Conservation (phyloP, 2,113 vertebrate species). For the Pao palembangensis region DNA sequence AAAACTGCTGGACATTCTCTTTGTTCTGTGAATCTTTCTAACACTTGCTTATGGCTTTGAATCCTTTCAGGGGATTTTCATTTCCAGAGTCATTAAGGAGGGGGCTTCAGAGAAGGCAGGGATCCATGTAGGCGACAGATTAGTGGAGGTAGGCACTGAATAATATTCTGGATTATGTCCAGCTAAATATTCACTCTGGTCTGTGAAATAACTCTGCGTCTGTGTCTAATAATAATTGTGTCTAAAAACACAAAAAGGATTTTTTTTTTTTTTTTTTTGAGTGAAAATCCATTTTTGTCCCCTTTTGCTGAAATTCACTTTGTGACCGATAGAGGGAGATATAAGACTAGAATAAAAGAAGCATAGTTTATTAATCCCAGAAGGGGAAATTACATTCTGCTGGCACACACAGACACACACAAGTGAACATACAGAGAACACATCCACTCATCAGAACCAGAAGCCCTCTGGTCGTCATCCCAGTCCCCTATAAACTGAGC, state of each 20-base stretch:
- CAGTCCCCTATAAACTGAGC: too few relatives aligned
- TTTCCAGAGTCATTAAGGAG: slow-evolving; percentile 72
- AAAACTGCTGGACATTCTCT: too few relatives aligned
- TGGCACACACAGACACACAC: too few relatives aligned
- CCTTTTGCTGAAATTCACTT: slow-evolving; percentile 31
- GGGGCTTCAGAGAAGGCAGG: slow-evolving; percentile 74
- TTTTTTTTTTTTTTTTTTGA: not conserved
- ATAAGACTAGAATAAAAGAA: slow-evolving; percentile 20
- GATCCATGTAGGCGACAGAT: slow-evolving; percentile 69
- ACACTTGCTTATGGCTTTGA: not conserved
- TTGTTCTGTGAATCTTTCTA: too few relatives aligned
- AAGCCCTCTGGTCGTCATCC: too few relatives aligned
- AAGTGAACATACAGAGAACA: too few relatives aligned
- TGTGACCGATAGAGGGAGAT: slow-evolving; percentile 55
- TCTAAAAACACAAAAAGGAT: not conserved
- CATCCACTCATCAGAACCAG: too few relatives aligned
- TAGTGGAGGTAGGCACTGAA: slow-evolving; percentile 68
- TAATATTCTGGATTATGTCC: not conserved
- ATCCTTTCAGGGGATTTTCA: slow-evolving; percentile 69
- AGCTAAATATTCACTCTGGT: not conserved
- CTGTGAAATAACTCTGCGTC: not conserved
- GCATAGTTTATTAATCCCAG: too few relatives aligned
- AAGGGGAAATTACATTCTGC: too few relatives aligned
- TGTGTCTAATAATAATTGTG: not conserved
- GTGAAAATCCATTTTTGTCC: too few relatives aligned